phyloP scores from a whole-genome alignment of 2,113 vertebrate genomes.

The Capra hircus region DNA sequence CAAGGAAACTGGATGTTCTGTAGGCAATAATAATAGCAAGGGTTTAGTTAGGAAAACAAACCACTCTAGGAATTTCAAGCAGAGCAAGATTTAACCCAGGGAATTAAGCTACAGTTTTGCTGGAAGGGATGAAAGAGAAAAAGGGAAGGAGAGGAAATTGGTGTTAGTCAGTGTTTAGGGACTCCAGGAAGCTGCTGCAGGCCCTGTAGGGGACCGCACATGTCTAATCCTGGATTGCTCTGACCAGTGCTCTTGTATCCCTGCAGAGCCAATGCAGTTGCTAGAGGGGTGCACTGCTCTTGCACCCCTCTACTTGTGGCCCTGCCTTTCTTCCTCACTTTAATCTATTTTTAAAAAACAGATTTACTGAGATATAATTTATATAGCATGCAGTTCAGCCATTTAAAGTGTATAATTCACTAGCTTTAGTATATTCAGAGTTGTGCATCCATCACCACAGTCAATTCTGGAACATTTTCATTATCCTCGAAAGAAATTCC shows the following conservation, averaged over 20 bases:
- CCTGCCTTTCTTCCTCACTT: neutral
- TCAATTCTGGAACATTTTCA: neutral
- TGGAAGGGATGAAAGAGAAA: neutral
- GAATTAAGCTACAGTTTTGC: neutral
- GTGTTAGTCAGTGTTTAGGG: neutral
- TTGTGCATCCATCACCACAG: neutral
- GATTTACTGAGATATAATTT: neutral
- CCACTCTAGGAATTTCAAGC: neutral
- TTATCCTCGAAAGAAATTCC: neutral
- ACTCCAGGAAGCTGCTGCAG: neutral
- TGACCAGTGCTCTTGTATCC: neutral
- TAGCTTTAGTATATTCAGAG: neutral
- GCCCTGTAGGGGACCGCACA: fast-evolving
- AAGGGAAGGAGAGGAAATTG: neutral
- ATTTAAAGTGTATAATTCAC: neutral
- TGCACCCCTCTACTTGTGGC: neutral
- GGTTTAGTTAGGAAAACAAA: neutral
- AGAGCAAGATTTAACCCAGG: neutral
- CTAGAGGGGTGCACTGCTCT: fast-evolving
- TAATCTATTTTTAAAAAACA: neutral
- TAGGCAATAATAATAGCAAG: neutral
- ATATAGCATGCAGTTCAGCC: neutral
- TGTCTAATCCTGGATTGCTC: neutral
- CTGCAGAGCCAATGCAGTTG: neutral
- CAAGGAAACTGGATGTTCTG: neutral